These are phyloP conservation scores for Pristionchus japonicus DNA, from an alignment of 2,888 invertebrate species.

Conservation along the genomic window DNA sequence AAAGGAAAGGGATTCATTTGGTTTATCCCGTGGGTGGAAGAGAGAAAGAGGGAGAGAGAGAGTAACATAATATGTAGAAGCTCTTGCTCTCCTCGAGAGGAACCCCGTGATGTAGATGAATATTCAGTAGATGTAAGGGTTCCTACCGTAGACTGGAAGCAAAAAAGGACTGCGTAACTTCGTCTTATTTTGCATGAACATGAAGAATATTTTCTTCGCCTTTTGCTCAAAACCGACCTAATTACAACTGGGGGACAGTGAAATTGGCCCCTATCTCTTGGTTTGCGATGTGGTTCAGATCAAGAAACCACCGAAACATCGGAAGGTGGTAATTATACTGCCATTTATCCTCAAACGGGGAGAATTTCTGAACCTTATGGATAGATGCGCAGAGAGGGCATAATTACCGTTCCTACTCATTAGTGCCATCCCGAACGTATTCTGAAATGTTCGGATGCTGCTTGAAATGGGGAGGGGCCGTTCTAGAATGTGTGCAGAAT, in stretches of 20 bases:
- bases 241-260: background rate
- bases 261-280: background rate
- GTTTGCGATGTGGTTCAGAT: background rate
- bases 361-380: too few species aligned
- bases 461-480: too few species aligned
- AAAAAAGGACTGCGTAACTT: background rate
- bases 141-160: background rate
- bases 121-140: background rate
- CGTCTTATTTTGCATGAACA: too few species aligned
- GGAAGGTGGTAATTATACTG: background rate
- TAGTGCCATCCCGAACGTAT: too few species aligned
- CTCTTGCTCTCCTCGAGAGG: background rate
- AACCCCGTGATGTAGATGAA: background rate
- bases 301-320: background rate
- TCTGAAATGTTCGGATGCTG: too few species aligned
- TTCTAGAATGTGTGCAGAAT: too few species aligned
- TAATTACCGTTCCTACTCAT: background rate
- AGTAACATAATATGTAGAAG: background rate
- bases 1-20: background rate
- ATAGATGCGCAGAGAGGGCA: too few species aligned
- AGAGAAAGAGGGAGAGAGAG: background rate
- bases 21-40: background rate
- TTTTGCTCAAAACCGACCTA: background rate
- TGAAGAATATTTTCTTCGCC: background rate
- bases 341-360: too few species aligned